phyloP scores from a whole-genome alignment of 2,888 invertebrate genomes.

The Gandaritis pyraliata region DNA sequence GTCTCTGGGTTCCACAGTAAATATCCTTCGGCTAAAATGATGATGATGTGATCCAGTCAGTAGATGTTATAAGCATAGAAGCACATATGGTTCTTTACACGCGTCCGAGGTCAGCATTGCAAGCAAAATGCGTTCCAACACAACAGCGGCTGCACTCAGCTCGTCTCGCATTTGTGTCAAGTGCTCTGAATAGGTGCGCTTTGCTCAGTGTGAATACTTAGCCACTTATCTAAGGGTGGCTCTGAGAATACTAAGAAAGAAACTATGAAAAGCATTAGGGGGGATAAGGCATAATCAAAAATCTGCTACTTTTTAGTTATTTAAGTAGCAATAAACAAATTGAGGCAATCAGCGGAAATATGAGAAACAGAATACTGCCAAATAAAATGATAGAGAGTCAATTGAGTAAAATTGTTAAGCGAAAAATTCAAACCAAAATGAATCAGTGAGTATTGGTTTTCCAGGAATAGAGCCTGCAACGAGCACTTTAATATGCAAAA shows the following conservation, averaged over 20 bases:
- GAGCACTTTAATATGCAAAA: not conserved
- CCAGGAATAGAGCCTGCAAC: not conserved
- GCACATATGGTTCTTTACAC: constrained; percentile 15
- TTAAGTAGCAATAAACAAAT: too few relatives aligned
- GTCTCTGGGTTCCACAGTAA: too few relatives aligned
- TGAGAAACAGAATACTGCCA: too few relatives aligned
- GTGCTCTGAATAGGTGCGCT: constrained; percentile 42
- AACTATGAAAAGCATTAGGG: constrained; percentile 17
- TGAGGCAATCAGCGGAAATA: too few relatives aligned
- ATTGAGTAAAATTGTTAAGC: too few relatives aligned
- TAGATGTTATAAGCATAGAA: constrained; percentile 1
- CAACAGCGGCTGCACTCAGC: constrained; percentile 47
- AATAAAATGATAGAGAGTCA: too few relatives aligned
- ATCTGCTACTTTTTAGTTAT: constrained; percentile 3
- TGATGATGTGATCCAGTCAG: not conserved
- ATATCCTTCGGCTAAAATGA: not conserved
- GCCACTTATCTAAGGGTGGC: constrained; percentile 29
- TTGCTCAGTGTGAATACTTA: constrained; percentile 36
- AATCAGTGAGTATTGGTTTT: too few relatives aligned
- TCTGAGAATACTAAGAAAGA: constrained; percentile 25
- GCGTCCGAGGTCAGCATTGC: constrained; percentile 41
- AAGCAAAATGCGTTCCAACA: constrained; percentile 52
- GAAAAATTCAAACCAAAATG: too few relatives aligned
- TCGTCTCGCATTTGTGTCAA: constrained; percentile 47
- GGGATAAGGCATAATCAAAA: constrained; percentile 11